Conservation (phyloP, 2,888 invertebrate genomes). For the Neria commutata region DNA sequence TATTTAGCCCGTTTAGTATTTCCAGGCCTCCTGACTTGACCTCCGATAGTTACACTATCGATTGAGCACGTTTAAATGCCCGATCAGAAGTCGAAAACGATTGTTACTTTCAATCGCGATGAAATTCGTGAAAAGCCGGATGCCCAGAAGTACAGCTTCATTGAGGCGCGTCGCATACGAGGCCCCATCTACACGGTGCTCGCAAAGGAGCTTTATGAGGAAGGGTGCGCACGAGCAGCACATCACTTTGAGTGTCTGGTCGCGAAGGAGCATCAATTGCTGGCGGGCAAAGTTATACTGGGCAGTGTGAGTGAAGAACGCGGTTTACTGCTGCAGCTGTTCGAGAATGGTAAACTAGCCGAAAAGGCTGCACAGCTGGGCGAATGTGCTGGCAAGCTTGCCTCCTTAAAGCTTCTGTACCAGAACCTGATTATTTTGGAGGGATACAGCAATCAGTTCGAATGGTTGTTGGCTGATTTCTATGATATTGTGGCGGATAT, state of each 20-base stretch:
- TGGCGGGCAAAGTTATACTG: too few relatives aligned
- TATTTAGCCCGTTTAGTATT: too few relatives aligned
- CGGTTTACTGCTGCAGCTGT: constrained; percentile 16
- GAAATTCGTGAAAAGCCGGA: not conserved
- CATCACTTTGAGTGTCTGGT: constrained; percentile 17
- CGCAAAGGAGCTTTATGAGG: not conserved
- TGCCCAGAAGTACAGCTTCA: not conserved
- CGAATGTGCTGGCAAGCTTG: not conserved
- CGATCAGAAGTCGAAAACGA: too few relatives aligned
- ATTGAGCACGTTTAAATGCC: too few relatives aligned
- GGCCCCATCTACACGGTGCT: not conserved
- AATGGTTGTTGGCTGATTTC: too few relatives aligned
- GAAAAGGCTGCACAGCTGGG: constrained; percentile 12
- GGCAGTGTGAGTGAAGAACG: too few relatives aligned
- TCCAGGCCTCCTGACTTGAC: too few relatives aligned
- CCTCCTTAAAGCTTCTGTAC: constrained; percentile 10
- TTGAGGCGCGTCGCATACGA: not conserved
- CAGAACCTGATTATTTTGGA: constrained; percentile 16
- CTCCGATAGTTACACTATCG: too few relatives aligned
- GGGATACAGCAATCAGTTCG: too few relatives aligned
- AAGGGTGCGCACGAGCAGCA: constrained; percentile 8
- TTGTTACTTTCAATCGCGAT: not conserved
- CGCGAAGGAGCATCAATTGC: constrained; percentile 18
- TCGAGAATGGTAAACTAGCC: constrained; percentile 23
- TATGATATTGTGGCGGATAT: too few relatives aligned